A percentile compares a stretch with the other conserved stretches of the same genome.
Conservation (phyloP, 2,888 invertebrate genomes). For the Horisme vitalbata region DNA sequence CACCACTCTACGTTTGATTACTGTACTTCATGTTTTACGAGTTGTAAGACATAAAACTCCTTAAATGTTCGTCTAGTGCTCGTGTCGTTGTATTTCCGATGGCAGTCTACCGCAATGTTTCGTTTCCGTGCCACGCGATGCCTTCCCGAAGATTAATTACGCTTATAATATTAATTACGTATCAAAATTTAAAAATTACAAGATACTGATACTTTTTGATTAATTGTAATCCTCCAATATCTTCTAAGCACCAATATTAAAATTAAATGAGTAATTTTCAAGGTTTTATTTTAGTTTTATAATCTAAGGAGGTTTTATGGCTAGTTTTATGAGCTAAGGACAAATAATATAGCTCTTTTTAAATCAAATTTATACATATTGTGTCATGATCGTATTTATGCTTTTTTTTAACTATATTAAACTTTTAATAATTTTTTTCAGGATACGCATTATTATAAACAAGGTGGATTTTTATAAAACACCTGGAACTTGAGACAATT, state of each 20-base stretch:
- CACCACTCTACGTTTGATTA: conserved; percentile 34
- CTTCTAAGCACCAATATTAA: no score
- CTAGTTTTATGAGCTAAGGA: no score
- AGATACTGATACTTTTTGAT: not conserved
- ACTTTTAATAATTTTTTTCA: no score
- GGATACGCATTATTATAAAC: no score
- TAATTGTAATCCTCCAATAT: not conserved
- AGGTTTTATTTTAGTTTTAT: no score
- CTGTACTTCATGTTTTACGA: conserved; percentile 56
- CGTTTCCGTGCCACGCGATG: conserved; percentile 45
- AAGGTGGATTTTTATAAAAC: no score
- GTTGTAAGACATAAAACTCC: conserved; percentile 60
- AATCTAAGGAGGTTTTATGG: no score
- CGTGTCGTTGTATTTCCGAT: conserved; percentile 48
- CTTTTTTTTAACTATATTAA: no score
- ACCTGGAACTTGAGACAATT: conserved; percentile 17
- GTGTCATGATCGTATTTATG: no score
- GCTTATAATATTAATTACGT: conserved; percentile 26
- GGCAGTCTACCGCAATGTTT: conserved; percentile 52
- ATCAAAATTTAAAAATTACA: not conserved
- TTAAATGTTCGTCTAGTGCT: conserved; percentile 54
- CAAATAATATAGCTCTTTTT: no score
- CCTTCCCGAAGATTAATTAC: conserved; percentile 41
- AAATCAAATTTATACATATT: no score
- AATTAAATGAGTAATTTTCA: no score